Evolutionary conservation across 2,113 vertebrate species (phyloP), one percentile per base, ranked within the genome.

Genomic region (Tympanuchus pallidicinctus): DNA sequence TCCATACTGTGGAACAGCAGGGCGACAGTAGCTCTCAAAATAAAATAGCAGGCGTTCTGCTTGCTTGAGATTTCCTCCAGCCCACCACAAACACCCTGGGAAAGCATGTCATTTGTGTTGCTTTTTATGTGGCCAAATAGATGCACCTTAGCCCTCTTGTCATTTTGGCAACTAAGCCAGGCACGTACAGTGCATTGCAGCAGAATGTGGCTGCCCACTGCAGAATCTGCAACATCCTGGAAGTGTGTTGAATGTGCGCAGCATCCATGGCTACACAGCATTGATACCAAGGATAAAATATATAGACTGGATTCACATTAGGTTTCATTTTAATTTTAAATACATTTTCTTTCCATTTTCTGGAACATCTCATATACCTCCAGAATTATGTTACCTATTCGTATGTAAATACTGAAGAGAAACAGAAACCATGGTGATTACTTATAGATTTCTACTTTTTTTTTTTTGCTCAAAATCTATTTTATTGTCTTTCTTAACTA

Each of bases 241-340:
- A 45, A 77, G 40, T 21, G 24, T 5, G 16, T 43, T 57, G 3
- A 57, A 28, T 28, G 24, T 11, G 43, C 15, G 12, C 27, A 77
- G 43, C 14, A 9, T 16, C 32, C 4, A n/a, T 42, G 42, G 56
- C 76, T 38, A 65, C 30, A 14, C 10, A 19, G 18, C 1, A 0
- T 13, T 50, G 42, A 43, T 40, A 42, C 27, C 34, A 69, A 36
- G 65, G 43, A 10, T 38, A 65, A 60, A 52, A 12, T 24, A 38
- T 27, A 14, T 50, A 59, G 32, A 71, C 19, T 21, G 20, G 48
- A 47, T 77, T 82, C 22, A 6, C 38, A 14, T 59, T 79, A 11
- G 24, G 18, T 66, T 81, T 50, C 32, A 73, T 40, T 45, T 69
- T 40, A 20, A 47, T 10, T 36, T 75, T 56, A 63, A 38, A 73